Conservation (phyloP, 2,113 vertebrate species). For the Paedocypris sp. region DNA sequence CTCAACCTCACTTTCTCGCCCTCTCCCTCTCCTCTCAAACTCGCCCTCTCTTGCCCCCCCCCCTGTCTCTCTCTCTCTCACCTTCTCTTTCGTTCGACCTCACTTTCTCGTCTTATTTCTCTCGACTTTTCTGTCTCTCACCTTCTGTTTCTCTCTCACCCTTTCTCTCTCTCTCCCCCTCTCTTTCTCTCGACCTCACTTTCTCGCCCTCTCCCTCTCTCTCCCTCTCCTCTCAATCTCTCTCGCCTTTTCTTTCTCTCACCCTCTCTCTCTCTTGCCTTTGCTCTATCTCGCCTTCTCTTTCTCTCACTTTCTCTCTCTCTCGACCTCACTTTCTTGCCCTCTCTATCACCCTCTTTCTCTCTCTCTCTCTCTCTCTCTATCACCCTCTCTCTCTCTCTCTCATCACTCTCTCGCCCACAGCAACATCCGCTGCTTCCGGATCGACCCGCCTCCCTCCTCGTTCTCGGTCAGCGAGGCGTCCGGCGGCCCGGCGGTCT, state of each 20-base stretch:
- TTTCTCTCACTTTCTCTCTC: background rate
- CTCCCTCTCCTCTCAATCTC: background rate
- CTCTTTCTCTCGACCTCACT: background rate
- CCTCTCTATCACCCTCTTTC: too few relatives aligned
- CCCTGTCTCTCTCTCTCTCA: background rate
- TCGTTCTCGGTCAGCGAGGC: conserved; percentile 70
- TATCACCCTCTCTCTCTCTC: background rate
- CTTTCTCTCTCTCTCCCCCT: background rate
- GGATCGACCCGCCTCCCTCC: conserved; percentile 79
- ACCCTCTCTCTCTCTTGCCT: background rate
- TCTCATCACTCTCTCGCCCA: too few relatives aligned
- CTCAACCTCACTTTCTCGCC: background rate
- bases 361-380: background rate
- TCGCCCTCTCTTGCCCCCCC: background rate
- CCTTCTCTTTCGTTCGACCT: background rate
- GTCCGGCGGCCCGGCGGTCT: conserved; percentile 82
- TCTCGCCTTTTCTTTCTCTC: background rate
- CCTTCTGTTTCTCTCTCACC: background rate
- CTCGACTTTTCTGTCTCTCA: background rate
- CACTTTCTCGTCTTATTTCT: background rate
- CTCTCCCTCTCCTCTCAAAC: too few relatives aligned
- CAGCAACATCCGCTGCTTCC: conserved; percentile 97
- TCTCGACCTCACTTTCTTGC: background rate
- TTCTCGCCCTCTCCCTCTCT: background rate
- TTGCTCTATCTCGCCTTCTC: too few relatives aligned